phyloP scores from a whole-genome alignment of 2,113 vertebrate genomes.

The Nematolebias whitei region DNA sequence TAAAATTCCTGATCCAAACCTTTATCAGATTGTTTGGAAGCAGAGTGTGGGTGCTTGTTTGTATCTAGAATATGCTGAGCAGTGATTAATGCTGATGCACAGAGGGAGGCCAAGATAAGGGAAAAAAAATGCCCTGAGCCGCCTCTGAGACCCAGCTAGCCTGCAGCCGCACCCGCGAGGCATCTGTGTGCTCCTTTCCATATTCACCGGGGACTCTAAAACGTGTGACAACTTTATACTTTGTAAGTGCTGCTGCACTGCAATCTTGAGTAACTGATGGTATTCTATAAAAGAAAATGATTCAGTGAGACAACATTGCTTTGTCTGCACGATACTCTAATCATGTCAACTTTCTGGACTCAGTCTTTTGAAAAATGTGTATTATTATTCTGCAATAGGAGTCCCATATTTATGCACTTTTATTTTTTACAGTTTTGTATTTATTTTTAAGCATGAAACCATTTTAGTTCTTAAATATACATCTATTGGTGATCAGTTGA shows the following conservation, averaged over 20 bases:
- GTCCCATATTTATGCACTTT: no score
- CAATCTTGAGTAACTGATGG: conserved; percentile 36
- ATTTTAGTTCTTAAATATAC: not conserved
- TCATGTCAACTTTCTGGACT: not conserved
- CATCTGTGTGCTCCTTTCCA: conserved; percentile 33
- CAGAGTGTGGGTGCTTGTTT: conserved; percentile 38
- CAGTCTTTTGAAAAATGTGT: not conserved
- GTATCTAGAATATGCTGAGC: conserved; percentile 16
- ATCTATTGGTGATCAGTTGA: not conserved
- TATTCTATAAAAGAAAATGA: conserved; percentile 47
- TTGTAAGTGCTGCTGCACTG: conserved; percentile 29
- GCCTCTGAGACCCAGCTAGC: conserved; percentile 53
- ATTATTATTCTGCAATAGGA: not conserved
- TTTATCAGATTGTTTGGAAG: conserved; percentile 27
- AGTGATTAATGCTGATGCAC: conserved; percentile 61
- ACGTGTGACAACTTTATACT: conserved; percentile 50
- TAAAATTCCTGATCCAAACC: conserved; percentile 26
- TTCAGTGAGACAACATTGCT: conserved; percentile 24
- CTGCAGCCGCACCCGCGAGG: conserved; percentile 59
- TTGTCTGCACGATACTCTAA: not conserved
- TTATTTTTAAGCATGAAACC: no score
- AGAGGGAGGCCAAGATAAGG: conserved; percentile 48
- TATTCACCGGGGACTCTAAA: conserved; percentile 41
- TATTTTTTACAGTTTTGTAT: no score
- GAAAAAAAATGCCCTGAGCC: conserved; percentile 50